phyloP scores from a whole-genome alignment of 2,888 invertebrate species.

The Tineola bisselliella region DNA sequence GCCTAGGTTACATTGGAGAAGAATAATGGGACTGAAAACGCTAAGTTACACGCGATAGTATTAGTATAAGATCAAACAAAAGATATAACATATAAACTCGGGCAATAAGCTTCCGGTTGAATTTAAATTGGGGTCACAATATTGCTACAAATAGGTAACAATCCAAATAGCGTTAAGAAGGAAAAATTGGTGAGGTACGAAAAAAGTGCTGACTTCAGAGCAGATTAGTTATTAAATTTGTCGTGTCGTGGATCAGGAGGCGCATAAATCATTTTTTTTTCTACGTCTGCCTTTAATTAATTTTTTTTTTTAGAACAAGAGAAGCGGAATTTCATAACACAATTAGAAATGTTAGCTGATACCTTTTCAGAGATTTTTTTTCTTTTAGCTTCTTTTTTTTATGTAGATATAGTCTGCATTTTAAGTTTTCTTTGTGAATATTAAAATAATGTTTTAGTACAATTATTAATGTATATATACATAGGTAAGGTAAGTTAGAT shows the following conservation, averaged over 20 bases:
- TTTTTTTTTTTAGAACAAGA: slow-evolving; percentile 6
- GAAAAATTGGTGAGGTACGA: background rate
- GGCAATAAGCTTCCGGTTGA: too few species aligned
- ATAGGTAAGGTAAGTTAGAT: too few species aligned
- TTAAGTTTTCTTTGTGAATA: too few species aligned
- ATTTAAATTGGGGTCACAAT: background rate
- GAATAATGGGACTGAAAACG: too few species aligned
- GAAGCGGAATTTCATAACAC: background rate
- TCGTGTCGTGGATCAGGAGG: slow-evolving; percentile 7
- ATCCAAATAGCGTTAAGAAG: background rate
- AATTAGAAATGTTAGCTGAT: slow-evolving; percentile 9
- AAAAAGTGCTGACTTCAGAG: slow-evolving; percentile 9
- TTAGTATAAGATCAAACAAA: too few species aligned
- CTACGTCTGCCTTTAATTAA: slow-evolving; percentile 4
- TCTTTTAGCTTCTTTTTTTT: background rate
- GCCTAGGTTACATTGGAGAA: too few species aligned
- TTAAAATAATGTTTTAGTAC: too few species aligned
- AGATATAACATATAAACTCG: too few species aligned
- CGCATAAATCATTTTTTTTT: slow-evolving; percentile 9
- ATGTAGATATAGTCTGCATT: background rate
- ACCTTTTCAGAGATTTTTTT: background rate
- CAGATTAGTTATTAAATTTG: slow-evolving; percentile 11
- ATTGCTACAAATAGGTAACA: background rate
- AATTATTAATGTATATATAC: too few species aligned
- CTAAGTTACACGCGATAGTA: too few species aligned